Percentiles rank a stretch among this genome's conserved stretches.
phyloP scores from a whole-genome alignment of 2,797 vertebrate genomes.

The Micrastur ruficollis region DNA sequence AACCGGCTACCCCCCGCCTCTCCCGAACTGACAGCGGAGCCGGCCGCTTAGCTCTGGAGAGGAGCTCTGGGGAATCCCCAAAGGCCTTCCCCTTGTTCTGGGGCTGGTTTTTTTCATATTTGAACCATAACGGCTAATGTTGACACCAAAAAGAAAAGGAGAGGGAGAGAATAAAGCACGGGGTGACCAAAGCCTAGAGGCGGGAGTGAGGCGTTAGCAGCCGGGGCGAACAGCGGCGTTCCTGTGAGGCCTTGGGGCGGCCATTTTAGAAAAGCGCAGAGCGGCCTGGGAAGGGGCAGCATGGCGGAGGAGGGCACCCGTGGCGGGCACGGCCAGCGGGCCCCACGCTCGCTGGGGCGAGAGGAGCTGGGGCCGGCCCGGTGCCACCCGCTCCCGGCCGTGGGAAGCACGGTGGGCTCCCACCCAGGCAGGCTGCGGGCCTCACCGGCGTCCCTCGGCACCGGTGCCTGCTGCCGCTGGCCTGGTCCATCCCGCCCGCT shows the following conservation, averaged over 20 bases:
- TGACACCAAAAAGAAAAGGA: not conserved
- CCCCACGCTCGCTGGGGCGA: accelerated
- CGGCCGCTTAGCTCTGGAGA: accelerated
- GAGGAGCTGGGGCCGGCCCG: not conserved
- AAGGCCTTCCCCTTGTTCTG: not conserved
- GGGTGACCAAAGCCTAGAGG: not conserved
- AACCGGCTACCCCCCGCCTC: accelerated
- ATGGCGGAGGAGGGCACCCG: accelerated
- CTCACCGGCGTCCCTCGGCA: accelerated
- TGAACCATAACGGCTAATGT: not conserved
- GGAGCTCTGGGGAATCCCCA: not conserved
- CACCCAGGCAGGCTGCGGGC: accelerated
- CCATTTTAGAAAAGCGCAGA: not conserved
- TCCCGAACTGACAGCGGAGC: accelerated
- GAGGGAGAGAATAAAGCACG: not conserved
- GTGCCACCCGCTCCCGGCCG: accelerated
- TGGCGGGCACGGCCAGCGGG: accelerated
- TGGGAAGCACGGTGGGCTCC: accelerated
- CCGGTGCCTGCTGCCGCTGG: accelerated
- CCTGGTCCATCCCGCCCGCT: accelerated
- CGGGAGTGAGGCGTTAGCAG: accelerated
- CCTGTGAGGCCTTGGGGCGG: accelerated
- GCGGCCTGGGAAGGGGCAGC: not conserved
- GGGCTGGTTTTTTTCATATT: too few relatives aligned
- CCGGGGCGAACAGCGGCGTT: accelerated